phyloP scores from a whole-genome alignment of 1,140 invertebrate species.

The Saccostrea cuccullata region DNA sequence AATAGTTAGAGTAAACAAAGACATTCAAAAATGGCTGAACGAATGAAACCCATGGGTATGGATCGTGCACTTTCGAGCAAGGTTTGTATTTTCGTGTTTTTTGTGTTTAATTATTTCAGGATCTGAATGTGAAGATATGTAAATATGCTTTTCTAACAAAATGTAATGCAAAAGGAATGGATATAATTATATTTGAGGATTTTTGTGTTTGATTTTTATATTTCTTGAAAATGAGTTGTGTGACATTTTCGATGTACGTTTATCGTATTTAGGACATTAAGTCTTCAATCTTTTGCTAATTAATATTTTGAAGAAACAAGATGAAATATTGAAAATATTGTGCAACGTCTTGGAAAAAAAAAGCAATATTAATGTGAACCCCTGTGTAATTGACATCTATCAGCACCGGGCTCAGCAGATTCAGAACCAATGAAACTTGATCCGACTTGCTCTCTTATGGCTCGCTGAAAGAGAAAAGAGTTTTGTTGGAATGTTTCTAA shows the following conservation, averaged over 20 bases:
- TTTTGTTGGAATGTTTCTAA: constrained; percentile 29
- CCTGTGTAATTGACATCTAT: neutral
- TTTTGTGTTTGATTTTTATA: neutral
- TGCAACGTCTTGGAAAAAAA: neutral
- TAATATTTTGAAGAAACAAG: neutral
- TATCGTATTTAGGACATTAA: neutral
- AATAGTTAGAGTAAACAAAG: constrained; percentile 17
- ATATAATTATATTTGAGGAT: neutral
- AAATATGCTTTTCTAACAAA: constrained; percentile 4
- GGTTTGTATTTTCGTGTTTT: constrained; percentile 50
- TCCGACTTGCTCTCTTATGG: constrained; percentile 13
- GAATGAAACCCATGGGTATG: constrained; percentile 65
- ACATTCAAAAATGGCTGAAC: constrained; percentile 61
- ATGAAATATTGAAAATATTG: neutral
- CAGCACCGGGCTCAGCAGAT: neutral
- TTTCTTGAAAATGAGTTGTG: neutral
- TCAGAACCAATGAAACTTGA: constrained; percentile 17
- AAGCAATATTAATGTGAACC: neutral
- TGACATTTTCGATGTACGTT: neutral
- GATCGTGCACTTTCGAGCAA: constrained; percentile 64
- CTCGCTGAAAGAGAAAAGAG: constrained; percentile 27
- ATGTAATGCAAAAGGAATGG: neutral
- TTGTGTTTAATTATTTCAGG: neutral
- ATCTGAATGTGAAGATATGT: neutral
- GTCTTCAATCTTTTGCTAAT: neutral